Base-by-base conservation (phyloP, 53 echinoderm and acorn worm species). In the Stichopus horrens region DNA sequence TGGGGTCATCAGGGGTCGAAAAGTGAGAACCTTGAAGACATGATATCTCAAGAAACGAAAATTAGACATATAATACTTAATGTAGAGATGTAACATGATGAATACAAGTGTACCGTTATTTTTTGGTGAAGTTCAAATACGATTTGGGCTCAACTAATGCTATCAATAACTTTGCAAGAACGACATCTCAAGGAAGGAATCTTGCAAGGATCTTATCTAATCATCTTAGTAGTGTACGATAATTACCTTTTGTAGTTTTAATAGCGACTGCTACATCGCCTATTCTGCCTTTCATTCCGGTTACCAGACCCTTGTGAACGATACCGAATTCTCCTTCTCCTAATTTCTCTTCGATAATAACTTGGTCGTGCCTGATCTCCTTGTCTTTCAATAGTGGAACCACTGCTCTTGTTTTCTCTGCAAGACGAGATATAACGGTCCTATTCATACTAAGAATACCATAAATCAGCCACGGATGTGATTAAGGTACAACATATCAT, bases 241-340 rank as follows among this genome's bases (percentile, higher is more conserved):
- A 59, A 4, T 82, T 21, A 83, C 83, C 83, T 83, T 83, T 83
- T 60, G 83, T 55, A 55, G 58, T 83, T 83, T 83, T 83, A 57
- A 83, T 57, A 4, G 83, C 83, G 9, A 55, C 23, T 23, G 58
- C 7, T 0, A 59, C 22, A 56, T 83, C 58, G 11, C 20, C 20
- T 2, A 9, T 2, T 16, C 57, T 63, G 9, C 63, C 8, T 20
- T 60, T 63, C 11, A 59, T 83, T n/a, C 83, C 83, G 1, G 23
- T 18, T 11, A 83, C 20, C 6, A 63, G 5, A 14, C 83, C 83
- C 56, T 83, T 83, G 14, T 83, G 23, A 59, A 83, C 83, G 20
- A 83, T 59, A 9, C 83, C 83, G 57, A 83, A 83, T 21, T 83
- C 83, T 83, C 83, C 83, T 59, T 83, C 58, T 23, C 83, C 83